A percentile compares a stretch with the other conserved stretches of the same genome.
Conservation (phyloP, 2,888 invertebrate genomes). For the Drosophila meridionalis region DNA sequence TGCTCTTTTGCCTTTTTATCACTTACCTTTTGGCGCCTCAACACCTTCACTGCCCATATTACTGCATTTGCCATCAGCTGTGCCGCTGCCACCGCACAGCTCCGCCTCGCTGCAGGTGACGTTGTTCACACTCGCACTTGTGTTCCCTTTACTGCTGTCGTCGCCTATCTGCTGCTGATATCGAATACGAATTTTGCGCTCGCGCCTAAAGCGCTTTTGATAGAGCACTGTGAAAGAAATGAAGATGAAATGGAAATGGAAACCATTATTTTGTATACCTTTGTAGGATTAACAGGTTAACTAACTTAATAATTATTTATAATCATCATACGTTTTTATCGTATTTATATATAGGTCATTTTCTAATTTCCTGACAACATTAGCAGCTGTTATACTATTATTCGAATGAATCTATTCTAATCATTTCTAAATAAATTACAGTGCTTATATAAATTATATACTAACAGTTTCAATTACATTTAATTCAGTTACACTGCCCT, state of each 20-base stretch:
- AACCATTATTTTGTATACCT: neutral
- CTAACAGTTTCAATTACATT: neutral
- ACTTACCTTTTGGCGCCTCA: conserved; percentile 70
- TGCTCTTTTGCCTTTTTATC: conserved; percentile 47
- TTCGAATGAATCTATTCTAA: neutral
- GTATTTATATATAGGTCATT: too few species aligned
- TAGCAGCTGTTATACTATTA: too few species aligned
- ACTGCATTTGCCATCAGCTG: conserved; percentile 51
- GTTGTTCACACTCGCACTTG: conserved; percentile 59
- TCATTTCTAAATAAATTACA: neutral
- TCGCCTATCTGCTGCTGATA: conserved; percentile 93
- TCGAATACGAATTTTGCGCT: conserved; percentile 92
- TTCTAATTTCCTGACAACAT: too few species aligned
- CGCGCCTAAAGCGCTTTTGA: conserved; percentile 95
- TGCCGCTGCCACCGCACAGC: conserved; percentile 43
- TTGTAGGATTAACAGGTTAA: neutral
- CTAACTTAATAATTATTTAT: neutral
- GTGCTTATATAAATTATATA: neutral
- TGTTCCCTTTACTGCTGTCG: conserved; percentile 87
- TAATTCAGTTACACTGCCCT: neutral
- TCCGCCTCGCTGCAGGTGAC: conserved; percentile 60
- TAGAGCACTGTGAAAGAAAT: conserved; percentile 89
- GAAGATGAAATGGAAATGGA: neutral
- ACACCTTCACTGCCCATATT: conserved; percentile 65
- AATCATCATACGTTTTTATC: neutral